Percentiles rank a stretch among this genome's conserved stretches.
Evolutionary conservation across 2,113 vertebrate genomes (phyloP).

Genomic region (Phaethornis superciliosus): DNA sequence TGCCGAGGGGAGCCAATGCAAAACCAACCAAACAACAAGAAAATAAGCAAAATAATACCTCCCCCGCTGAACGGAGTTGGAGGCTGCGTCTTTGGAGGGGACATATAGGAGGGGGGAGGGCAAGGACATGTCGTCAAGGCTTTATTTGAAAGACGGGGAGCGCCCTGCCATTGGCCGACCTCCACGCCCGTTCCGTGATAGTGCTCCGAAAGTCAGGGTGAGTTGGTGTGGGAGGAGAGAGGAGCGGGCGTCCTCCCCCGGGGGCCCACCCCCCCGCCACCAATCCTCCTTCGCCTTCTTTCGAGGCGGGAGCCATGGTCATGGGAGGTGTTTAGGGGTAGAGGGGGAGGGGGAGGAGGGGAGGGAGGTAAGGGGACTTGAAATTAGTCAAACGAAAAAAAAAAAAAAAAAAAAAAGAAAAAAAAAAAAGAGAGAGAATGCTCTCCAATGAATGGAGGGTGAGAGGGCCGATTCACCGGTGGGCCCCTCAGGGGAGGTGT

Average conservation of each 20-base stretch:
- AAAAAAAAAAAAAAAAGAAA: too few species aligned
- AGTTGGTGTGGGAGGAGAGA: background rate
- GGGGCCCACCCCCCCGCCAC: background rate
- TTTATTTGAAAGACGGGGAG: slow-evolving; percentile 30
- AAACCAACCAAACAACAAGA: background rate
- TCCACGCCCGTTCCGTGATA: background rate
- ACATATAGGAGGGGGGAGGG: background rate
- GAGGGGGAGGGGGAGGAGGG: too few species aligned
- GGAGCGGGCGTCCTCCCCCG: background rate
- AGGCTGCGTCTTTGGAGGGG: background rate
- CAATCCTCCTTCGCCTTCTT: background rate
- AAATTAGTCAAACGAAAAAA: background rate
- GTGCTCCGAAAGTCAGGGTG: background rate
- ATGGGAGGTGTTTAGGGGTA: background rate
- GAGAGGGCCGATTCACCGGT: background rate
- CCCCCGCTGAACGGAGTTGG: background rate
- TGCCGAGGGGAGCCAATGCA: accelerated
- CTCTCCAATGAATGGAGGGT: slow-evolving; percentile 48
- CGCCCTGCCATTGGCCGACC: slow-evolving; percentile 22
- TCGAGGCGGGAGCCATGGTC: background rate
- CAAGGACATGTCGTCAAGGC: slow-evolving; percentile 25
- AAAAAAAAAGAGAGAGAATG: background rate
- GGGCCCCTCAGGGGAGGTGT: background rate
- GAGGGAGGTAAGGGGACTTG: background rate
- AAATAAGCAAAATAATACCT: background rate